A percentile compares a stretch with the other conserved stretches of the same genome.
Conservation (phyloP, 2,888 invertebrate species). For the Macrosoma leucophasiata region DNA sequence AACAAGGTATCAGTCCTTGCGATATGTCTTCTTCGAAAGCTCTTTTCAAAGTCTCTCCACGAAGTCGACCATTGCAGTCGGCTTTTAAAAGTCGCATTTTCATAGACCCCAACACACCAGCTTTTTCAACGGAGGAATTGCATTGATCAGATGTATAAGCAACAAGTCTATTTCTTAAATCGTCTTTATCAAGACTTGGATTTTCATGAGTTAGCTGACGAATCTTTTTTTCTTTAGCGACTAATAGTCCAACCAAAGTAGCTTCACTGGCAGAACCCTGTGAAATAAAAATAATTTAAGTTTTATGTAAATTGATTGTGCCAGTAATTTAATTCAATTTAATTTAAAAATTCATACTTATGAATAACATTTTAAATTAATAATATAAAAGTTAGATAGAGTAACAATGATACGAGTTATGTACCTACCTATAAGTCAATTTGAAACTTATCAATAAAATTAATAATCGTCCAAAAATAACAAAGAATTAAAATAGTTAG, state of each 20-base stretch:
- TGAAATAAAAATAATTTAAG: constrained; percentile 30
- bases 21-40: constrained; percentile 85
- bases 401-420: no score
- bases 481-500: no score
- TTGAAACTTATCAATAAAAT: no score
- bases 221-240: constrained; percentile 82
- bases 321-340: no score
- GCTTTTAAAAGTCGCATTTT: constrained; percentile 82
- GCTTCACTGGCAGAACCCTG: constrained; percentile 94
- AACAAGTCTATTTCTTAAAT: constrained; percentile 81
- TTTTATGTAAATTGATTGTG: no score
- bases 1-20: constrained; percentile 90
- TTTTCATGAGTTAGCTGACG: constrained; percentile 68
- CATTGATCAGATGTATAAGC: constrained; percentile 92
- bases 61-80: constrained; percentile 79
- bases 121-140: constrained; percentile 93
- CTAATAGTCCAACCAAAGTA: constrained; percentile 87
- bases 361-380: no score
- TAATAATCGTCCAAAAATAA: no score
- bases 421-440: no score
- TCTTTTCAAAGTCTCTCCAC: constrained; percentile 79
- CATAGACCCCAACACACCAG: constrained; percentile 87
- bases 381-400: no score
- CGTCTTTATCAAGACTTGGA: constrained; percentile 77
- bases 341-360: no score